These are phyloP conservation scores for Plectrocnemia conspersa DNA, from an alignment of 1,140 invertebrate species.

Conservation along the genomic window DNA sequence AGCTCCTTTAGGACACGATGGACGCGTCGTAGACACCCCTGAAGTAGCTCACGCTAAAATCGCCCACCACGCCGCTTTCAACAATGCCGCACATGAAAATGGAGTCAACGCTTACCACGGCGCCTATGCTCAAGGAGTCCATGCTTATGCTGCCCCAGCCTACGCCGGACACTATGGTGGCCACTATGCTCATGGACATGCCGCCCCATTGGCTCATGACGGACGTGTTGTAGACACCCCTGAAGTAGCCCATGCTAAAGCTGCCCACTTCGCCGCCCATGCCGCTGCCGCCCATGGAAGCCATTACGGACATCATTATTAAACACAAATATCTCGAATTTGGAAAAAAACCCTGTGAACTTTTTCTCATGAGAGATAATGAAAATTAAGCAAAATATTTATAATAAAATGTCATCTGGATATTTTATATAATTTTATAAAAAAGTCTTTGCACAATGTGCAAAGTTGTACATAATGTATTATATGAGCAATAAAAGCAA, in stretches of 20 bases:
- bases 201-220: slow-evolving; percentile 17
- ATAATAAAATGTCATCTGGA: too few relatives aligned
- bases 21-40: slow-evolving; percentile 46
- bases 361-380: too few relatives aligned
- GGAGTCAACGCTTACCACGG: too few relatives aligned
- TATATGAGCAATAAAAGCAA: too few relatives aligned
- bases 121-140: too few relatives aligned
- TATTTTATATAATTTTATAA: too few relatives aligned
- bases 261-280: slow-evolving; percentile 21
- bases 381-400: too few relatives aligned
- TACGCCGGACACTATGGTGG: slow-evolving; percentile 11
- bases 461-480: too few relatives aligned
- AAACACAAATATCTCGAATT: too few relatives aligned
- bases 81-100: slow-evolving; percentile 12
- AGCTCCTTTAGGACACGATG: slow-evolving; percentile 37
- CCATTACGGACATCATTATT: slow-evolving; percentile 16
- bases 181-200: slow-evolving; percentile 16
- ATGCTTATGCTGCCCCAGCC: too few relatives aligned
- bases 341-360: not conserved
- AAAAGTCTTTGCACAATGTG: too few relatives aligned
- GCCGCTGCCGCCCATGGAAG: slow-evolving; percentile 9
- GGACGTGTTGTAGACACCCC: slow-evolving; percentile 42
- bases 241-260: slow-evolving; percentile 39
- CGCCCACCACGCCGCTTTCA: slow-evolving; percentile 42
- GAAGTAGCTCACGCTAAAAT: slow-evolving; percentile 49